These are phyloP conservation scores for Megathymus violae DNA, from an alignment of 1,140 invertebrate species.

Conservation along the genomic window DNA sequence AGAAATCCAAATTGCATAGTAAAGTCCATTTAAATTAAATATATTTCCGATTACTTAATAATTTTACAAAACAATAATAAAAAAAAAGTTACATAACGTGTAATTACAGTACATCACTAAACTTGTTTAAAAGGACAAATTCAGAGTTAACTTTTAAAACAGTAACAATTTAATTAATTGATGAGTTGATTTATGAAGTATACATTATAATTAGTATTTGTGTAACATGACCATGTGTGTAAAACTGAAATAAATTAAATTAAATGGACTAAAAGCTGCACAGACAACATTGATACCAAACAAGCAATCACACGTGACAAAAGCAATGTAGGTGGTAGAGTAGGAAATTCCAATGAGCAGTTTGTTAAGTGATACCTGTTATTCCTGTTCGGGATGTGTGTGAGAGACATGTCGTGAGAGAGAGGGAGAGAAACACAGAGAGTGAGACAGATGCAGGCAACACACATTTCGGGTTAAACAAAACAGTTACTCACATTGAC, in stretches of 20 bases:
- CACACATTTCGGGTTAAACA: conserved; percentile 57
- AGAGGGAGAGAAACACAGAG: conserved; percentile 81
- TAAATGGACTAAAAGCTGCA: conserved; percentile 14
- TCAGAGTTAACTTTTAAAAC: too few species aligned
- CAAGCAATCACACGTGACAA: conserved; percentile 72
- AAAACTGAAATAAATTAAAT: conserved; percentile 5
- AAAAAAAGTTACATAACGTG: not conserved
- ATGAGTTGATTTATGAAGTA: too few species aligned
- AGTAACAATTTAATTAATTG: too few species aligned
- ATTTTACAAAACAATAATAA: not conserved
- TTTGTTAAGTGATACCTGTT: conserved; percentile 77
- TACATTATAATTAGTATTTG: too few species aligned
- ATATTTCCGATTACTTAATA: not conserved
- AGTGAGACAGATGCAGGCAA: conserved; percentile 81
- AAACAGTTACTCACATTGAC: conserved; percentile 26
- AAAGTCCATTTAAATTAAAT: conserved; percentile 15
- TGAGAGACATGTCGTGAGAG: conserved; percentile 76
- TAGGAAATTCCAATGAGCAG: conserved; percentile 59
- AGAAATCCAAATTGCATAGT: conserved; percentile 14
- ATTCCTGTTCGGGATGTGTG: conserved; percentile 78
- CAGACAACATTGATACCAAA: conserved; percentile 40
- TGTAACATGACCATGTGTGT: too few species aligned
- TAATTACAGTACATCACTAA: too few species aligned
- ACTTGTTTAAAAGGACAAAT: too few species aligned
- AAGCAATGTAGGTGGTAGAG: conserved; percentile 63